phyloP scores from a whole-genome alignment of 1,140 invertebrate genomes.

The Popillia japonica region DNA sequence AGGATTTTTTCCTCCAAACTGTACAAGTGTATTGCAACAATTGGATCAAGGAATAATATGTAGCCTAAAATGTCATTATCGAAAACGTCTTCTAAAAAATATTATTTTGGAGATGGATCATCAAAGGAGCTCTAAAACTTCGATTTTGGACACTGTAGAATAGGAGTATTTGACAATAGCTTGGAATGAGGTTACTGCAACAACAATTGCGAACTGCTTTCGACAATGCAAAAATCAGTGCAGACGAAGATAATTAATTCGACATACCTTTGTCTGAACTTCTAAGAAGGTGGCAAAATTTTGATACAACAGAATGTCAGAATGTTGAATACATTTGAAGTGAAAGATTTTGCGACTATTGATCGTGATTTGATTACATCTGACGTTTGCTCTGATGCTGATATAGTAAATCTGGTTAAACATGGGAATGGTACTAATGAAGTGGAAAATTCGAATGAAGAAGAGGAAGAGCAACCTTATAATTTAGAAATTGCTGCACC shows the following conservation, averaged over 20 bases:
- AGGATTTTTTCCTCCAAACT: constrained; percentile 11
- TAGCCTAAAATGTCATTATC: neutral
- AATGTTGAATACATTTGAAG: neutral
- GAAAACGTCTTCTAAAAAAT: neutral
- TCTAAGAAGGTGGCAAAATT: neutral
- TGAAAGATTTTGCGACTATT: neutral
- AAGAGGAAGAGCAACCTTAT: neutral
- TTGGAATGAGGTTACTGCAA: no score
- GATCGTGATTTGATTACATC: neutral
- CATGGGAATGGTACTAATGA: no score
- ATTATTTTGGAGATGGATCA: neutral
- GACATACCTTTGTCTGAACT: no score
- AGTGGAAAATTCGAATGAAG: no score
- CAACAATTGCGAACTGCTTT: no score
- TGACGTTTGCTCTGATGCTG: neutral
- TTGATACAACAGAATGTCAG: neutral
- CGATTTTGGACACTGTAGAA: neutral
- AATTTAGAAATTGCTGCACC: neutral
- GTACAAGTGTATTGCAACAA: neutral
- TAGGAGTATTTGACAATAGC: no score
- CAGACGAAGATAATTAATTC: no score
- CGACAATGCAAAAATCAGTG: no score
- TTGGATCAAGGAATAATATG: neutral
- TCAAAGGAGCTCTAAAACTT: neutral
- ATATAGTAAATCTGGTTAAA: neutral